A percentile compares a stretch with the other conserved stretches of the same genome.
These are phyloP conservation scores for Mallotus villosus DNA, from an alignment of 2,797 vertebrate genomes.

Conservation along the genomic window DNA sequence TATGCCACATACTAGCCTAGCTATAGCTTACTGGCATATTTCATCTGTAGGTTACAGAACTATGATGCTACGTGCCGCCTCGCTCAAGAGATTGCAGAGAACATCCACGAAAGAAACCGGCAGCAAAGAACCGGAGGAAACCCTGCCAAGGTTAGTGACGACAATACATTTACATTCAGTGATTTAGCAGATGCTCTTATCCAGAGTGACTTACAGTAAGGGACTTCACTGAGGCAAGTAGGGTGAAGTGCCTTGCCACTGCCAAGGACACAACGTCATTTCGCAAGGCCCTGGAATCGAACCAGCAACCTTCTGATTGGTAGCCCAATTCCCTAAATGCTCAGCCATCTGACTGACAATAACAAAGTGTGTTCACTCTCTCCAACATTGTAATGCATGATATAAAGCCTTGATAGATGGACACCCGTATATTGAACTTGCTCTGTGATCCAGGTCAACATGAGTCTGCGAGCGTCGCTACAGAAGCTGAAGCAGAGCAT, in stretches of 20 bases:
- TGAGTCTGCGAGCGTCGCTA: conserved; percentile 83
- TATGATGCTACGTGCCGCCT: conserved; percentile 86
- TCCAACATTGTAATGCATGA: background rate
- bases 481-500: conserved; percentile 91
- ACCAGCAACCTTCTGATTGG: no score
- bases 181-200: no score
- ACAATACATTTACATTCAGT: no score
- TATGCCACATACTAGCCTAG: background rate
- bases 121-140: conserved; percentile 87
- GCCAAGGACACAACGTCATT: no score
- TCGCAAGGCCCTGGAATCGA: no score
- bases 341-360: no score
- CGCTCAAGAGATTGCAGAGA: conserved; percentile 92
- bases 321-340: no score
- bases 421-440: background rate
- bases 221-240: no score
- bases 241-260: no score
- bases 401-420: background rate
- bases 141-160: conserved; percentile 85
- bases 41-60: conserved; percentile 79
- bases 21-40: background rate
- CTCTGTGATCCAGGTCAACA: conserved; percentile 78
- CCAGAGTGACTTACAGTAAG: no score
- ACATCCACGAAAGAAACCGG: conserved; percentile 87
- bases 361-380: background rate